Base-by-base conservation (phyloP, 2,797 vertebrate species). In the Falco cherrug region DNA sequence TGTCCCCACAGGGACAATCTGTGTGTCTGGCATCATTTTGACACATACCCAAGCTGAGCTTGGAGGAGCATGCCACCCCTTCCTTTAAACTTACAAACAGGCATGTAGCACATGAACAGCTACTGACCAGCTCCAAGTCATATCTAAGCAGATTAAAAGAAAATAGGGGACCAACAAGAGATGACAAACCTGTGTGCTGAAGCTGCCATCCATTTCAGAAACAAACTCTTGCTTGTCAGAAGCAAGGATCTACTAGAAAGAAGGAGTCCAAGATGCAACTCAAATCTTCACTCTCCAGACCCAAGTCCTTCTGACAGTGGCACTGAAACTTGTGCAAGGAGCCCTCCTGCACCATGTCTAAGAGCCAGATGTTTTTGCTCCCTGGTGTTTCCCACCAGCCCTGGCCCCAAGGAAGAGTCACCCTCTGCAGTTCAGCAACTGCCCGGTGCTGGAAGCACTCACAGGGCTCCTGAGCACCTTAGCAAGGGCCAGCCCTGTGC, bases 401-500 rank as follows among this genome's bases (percentile, higher is more conserved):
- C 39, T 31, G 17, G n/a, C 19, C 64, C 8, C 19, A 6, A 13
- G 21, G 21, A 5, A 53, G 15, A 65, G 16, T 13, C 84, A 41
- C 19, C 7, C 39, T 20, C 11, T 51, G 29, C 67, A 63, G 11
- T 21, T 35, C 51, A 9, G 26, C 1, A 0, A 14, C 33, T 17
- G 13, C 35, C 47, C 5, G 25, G 33, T n/a, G 10, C 24, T 24
- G 39, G 39, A 9, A 17, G 10, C 0, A 1, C 53, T 35, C 0
- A 0, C 24, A 68, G 70, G 39, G 43, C 39, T 60, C 13, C 64
- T 17, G 11, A 22, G 48, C 35, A n/a, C 20, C 45, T 11, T 3
- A 2, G 16, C 1, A 3, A 70, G 21, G 12, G 24, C 28, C 60
- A 33, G 33, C 37, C 43, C 20, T 28, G 11, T 39, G 54, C 70